phyloP scores from a whole-genome alignment of 2,113 vertebrate species.

The Rana temporaria region DNA sequence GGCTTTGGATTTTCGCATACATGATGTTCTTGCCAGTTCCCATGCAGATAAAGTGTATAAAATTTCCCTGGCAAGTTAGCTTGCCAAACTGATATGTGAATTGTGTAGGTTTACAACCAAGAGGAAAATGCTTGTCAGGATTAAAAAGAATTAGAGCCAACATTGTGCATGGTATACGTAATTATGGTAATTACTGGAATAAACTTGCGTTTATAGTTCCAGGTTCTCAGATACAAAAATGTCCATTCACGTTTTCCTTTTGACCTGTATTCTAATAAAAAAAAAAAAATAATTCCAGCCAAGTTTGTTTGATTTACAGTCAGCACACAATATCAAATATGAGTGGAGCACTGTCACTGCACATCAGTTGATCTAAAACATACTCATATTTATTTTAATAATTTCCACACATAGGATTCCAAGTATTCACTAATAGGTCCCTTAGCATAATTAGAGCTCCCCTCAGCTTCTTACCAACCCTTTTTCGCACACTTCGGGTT shows the following conservation, averaged over 20 bases:
- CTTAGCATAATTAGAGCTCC: too few species aligned
- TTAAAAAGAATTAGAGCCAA: slow-evolving; percentile 16
- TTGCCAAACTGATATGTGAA: slow-evolving; percentile 14
- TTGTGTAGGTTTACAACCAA: slow-evolving; percentile 1
- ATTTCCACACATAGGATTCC: too few species aligned
- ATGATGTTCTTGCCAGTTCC: slow-evolving; percentile 9
- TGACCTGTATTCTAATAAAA: neutral
- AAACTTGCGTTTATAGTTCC: neutral
- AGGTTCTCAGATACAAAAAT: neutral
- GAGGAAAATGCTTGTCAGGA: neutral
- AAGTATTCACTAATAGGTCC: too few species aligned
- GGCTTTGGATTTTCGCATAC: neutral
- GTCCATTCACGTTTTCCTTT: neutral
- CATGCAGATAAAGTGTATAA: slow-evolving; percentile 24
- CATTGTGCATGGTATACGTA: neutral
- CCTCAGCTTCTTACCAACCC: too few species aligned
- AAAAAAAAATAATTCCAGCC: too few species aligned
- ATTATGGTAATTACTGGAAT: slow-evolving; percentile 16
- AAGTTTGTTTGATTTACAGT: too few species aligned
- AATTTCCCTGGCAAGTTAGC: neutral
- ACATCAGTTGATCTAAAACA: too few species aligned
- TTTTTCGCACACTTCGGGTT: too few species aligned
- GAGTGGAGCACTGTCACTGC: too few species aligned
- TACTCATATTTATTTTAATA: too few species aligned
- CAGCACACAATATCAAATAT: too few species aligned